phyloP scores from a whole-genome alignment of 2,113 vertebrate genomes.

The Phodopus roborovskii region DNA sequence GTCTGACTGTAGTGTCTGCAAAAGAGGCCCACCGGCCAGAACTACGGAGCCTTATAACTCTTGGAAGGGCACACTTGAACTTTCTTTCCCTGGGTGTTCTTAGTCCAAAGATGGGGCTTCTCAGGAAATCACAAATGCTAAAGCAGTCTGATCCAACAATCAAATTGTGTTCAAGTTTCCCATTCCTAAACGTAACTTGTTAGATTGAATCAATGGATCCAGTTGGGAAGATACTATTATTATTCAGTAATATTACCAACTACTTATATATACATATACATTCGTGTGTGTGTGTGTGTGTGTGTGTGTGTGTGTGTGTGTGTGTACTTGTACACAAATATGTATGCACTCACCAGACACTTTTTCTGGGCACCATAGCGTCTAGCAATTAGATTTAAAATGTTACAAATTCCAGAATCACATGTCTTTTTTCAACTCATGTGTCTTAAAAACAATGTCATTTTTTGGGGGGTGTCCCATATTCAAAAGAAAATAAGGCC shows the following conservation, averaged over 20 bases:
- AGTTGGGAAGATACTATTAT: background rate
- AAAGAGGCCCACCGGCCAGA: background rate
- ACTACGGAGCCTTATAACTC: background rate
- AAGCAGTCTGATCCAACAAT: background rate
- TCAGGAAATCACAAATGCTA: background rate
- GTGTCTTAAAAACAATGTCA: background rate
- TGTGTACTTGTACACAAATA: background rate
- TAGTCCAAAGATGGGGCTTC: background rate
- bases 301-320: background rate
- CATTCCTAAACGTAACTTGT: conserved; percentile 1
- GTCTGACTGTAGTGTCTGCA: background rate
- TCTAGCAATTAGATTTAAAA: background rate
- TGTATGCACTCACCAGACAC: background rate
- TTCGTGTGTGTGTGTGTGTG: background rate
- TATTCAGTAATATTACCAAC: conserved; percentile 8
- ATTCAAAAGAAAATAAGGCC: conserved; percentile 11
- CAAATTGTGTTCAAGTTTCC: background rate
- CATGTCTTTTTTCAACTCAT: background rate
- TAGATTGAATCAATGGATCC: background rate
- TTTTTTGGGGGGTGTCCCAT: background rate
- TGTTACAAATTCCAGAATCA: background rate
- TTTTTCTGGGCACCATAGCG: background rate
- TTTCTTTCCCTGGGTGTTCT: background rate
- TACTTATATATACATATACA: too few species aligned
- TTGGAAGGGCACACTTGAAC: background rate